Evolutionary conservation across 2,113 vertebrate genomes (phyloP), one percentile per base, ranked within the genome.

Genomic region (Craseonycteris thonglongyai): DNA sequence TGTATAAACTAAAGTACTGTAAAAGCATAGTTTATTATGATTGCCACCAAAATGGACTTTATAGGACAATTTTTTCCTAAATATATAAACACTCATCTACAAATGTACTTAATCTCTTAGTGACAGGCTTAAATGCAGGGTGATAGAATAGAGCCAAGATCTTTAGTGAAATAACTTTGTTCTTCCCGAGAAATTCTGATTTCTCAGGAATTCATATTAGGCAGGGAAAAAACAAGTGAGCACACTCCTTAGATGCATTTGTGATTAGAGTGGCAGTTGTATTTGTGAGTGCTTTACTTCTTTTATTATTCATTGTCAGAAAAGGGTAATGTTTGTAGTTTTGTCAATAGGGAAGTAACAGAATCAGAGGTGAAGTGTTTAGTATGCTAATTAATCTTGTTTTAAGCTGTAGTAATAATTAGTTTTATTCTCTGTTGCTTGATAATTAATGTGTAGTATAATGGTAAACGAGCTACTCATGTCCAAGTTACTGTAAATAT

Each of bases 181-280:
- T 94, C 21, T 88, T 72, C 40, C 81, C 66, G 40, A 92, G 45
- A 91, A 90, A 72, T 81, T 93, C 78, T 72, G 30, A 72, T 88
- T 78, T 94, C n/a, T n/a, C n/a, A n/a, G n/a, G n/a, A n/a, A n/a
- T n/a, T n/a, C n/a, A n/a, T 9, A 40, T 30, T 42, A 61, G 63
- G 38, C 35, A 45, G 22, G n/a, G 28, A 0, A 33, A 59, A 58
- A n/a, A 30, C 4, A 18, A 84, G 26, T 42, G 66, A 40, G 7
- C n/a, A 30, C 11, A 15, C 35, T 42, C 7, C 13, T 49, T 68
- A 76, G 47, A 78, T 38, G 13, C 19, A 6, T 49, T 71, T 72
- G 35, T 0, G 22, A 4, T 61, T 69, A 56, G 12, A n/a, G 19
- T 42, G n/a, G 8, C 42, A 75, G 13, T 78, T 92, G 22, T 35